Evolutionary conservation across 2,888 invertebrate species (phyloP), one percentile per base, ranked within the genome.

Genomic region (Iphiclides podalirius): DNA sequence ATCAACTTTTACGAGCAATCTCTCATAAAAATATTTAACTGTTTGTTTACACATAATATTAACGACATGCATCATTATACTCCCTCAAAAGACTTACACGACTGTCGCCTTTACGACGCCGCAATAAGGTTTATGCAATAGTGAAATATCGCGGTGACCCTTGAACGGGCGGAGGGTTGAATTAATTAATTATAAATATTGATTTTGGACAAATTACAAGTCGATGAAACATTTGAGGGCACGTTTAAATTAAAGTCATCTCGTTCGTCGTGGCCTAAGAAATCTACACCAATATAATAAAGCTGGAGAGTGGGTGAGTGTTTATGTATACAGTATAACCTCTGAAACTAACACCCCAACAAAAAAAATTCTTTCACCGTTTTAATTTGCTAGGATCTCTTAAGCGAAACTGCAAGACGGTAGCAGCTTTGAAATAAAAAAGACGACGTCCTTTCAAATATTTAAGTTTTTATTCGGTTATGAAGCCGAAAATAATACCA

Each of bases 11-110:
- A 88, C 84, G 87, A 85, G 64, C 73, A 65, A 74, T 79, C 72
- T 69, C 73, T 55, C 84, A 79, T 87, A 87, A 87, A 88, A 86
- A 85, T 87, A 79, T 87, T 88, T 87, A 86, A 87, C 78, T 77
- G 68, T 84, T 81, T 88, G 80, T 88, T 88, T 87, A 83, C 78
- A 68, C 67, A 69, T 76, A 66, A 79, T 86, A 87, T 87, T 88
- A 87, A 87, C 79, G 77, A 70, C 70, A 53, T 61, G 59, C 56
- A 54, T 61, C 60, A 67, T 70, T 70, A 65, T 64, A 41, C 51
- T 46, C 42, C 46, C 42, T 49, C 52, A 50, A 43, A 53, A 36
- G 46, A 15, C 38, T 35, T 40, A 63, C 65, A 66, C 59, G 57
- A 63, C 47, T 60, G 43, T 60, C 47, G 50, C 40, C 61, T 61